Conservation (phyloP, 2,888 invertebrate genomes). For the Acleris literana region DNA sequence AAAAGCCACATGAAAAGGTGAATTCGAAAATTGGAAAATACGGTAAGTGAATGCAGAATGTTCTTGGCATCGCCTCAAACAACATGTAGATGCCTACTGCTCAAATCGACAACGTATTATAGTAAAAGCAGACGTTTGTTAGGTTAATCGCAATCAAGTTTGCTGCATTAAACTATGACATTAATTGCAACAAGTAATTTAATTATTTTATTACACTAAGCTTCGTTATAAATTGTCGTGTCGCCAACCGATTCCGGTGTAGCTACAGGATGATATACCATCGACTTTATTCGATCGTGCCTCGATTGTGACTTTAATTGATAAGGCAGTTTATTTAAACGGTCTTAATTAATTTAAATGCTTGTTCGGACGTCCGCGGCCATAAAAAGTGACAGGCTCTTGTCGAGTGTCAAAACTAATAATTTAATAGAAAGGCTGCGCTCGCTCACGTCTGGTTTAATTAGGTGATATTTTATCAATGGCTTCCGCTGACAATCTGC, state of each 20-base stretch:
- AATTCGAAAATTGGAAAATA: not conserved
- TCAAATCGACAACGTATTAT: no score
- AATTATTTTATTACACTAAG: not conserved
- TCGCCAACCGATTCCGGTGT: slow-evolving; percentile 52
- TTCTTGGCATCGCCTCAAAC: no score
- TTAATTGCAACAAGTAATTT: not conserved
- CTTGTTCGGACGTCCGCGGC: slow-evolving; percentile 51
- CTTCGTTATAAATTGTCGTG: slow-evolving; percentile 40
- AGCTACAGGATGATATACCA: slow-evolving; percentile 48
- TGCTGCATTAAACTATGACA: no score
- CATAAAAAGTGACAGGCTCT: slow-evolving; percentile 57
- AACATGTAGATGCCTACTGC: no score
- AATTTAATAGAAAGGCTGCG: slow-evolving; percentile 55
- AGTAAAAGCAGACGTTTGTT: not conserved
- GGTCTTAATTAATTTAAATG: slow-evolving; percentile 67
- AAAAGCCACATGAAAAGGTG: not conserved
- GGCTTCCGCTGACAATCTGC: slow-evolving; percentile 57
- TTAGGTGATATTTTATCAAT: slow-evolving; percentile 62
- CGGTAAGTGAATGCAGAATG: not conserved
- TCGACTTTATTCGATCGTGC: slow-evolving; percentile 61
- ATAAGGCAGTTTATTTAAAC: slow-evolving; percentile 63
- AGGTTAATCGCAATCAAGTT: not conserved
- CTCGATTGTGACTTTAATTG: slow-evolving; percentile 68
- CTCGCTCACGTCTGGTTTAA: slow-evolving; percentile 54
- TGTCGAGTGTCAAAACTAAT: slow-evolving; percentile 59